These are phyloP conservation scores for Podarcis muralis DNA, from an alignment of 2,113 vertebrate genomes.

Conservation along the genomic window DNA sequence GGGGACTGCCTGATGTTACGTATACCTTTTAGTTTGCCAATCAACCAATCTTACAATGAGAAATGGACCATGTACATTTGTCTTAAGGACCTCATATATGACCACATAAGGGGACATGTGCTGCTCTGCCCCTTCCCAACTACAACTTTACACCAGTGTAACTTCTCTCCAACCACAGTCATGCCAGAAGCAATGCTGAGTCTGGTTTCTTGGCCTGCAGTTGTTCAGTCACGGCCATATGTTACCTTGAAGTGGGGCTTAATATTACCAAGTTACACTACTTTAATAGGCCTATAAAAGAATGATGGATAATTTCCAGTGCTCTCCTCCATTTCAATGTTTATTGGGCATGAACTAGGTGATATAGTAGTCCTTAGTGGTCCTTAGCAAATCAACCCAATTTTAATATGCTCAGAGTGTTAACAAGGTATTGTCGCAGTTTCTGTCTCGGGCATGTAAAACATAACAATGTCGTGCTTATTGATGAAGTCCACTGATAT, in stretches of 20 bases:
- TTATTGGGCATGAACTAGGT: neutral
- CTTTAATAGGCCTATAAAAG: neutral
- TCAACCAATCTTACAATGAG: neutral
- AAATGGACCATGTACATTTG: neutral
- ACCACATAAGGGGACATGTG: neutral
- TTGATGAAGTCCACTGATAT: slow-evolving; percentile 13
- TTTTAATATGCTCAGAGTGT: neutral
- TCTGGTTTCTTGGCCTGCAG: neutral
- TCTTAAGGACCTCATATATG: too few relatives aligned
- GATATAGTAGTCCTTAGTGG: neutral
- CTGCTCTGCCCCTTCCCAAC: neutral
- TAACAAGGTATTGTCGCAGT: neutral
- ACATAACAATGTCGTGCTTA: neutral
- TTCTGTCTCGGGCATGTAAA: neutral
- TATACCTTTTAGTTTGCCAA: too few relatives aligned
- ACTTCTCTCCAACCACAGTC: neutral
- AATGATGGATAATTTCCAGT: neutral
- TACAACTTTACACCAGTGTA: neutral
- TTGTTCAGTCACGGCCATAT: neutral
- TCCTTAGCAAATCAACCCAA: neutral
- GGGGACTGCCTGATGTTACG: too few relatives aligned
- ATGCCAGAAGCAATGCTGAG: neutral
- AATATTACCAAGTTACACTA: neutral
- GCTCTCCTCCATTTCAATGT: neutral
- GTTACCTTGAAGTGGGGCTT: slow-evolving; percentile 11